Conservation (phyloP, 2,113 vertebrate genomes). For the Zonotrichia leucophrys region DNA sequence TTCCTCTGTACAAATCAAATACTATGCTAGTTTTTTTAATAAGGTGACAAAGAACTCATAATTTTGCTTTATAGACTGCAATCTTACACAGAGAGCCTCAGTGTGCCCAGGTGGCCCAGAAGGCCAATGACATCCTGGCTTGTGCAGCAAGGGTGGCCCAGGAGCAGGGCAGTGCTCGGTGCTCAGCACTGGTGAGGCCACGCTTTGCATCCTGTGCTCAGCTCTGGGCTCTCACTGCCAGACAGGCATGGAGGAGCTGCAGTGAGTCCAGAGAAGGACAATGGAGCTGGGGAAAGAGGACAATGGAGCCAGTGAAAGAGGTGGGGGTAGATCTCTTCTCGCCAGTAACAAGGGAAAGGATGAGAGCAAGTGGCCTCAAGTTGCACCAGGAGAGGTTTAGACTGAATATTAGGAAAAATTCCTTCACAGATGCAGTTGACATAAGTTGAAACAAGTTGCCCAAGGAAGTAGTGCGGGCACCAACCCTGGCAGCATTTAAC, state of each 20-base stretch:
- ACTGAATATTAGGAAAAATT: neutral
- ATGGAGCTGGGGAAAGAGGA: neutral
- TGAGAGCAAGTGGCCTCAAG: neutral
- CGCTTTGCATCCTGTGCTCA: accelerated
- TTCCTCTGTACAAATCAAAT: neutral
- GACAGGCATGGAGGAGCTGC: neutral
- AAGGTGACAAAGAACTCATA: accelerated
- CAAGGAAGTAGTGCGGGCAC: neutral
- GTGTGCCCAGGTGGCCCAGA: neutral
- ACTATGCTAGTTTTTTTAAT: neutral
- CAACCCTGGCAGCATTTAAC: neutral
- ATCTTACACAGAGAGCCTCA: neutral
- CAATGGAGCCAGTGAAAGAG: neutral
- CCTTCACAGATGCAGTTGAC: neutral
- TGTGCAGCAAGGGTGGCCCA: neutral
- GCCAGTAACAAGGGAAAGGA: neutral
- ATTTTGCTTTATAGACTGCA: neutral
- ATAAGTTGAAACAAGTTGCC: neutral
- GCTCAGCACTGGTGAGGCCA: neutral
- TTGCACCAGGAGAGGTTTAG: neutral
- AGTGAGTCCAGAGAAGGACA: neutral
- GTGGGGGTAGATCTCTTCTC: neutral
- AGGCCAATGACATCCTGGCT: neutral
- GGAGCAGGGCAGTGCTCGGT: neutral
- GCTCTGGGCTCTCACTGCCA: neutral